A percentile compares a stretch with the other conserved stretches of the same genome.
These are phyloP conservation scores for Plebejus melissa DNA, from an alignment of 2,888 invertebrate species.

Conservation along the genomic window DNA sequence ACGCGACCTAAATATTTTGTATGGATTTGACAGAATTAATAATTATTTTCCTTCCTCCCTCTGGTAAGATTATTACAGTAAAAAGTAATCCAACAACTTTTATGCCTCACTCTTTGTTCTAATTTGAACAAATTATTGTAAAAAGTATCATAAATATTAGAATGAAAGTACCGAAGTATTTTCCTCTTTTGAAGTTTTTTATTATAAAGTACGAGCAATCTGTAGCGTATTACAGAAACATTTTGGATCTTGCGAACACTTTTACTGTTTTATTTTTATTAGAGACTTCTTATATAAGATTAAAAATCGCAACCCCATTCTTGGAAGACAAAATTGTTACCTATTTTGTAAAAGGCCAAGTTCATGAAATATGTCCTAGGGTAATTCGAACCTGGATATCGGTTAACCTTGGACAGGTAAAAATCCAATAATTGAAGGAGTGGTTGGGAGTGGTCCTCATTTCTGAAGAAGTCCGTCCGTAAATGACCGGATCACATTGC, in stretches of 20 bases:
- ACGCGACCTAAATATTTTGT: too few relatives aligned
- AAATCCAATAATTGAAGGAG: background rate
- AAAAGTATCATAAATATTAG: constrained; percentile 12
- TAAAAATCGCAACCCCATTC: too few relatives aligned
- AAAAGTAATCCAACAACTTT: constrained; percentile 12
- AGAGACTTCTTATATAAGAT: background rate
- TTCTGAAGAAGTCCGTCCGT: background rate
- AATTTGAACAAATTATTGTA: constrained; percentile 3
- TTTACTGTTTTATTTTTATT: background rate
- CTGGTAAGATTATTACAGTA: background rate
- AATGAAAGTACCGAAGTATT: constrained; percentile 4
- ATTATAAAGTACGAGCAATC: constrained; percentile 11
- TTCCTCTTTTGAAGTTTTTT: constrained; percentile 13
- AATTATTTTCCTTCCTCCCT: background rate
- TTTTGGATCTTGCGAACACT: background rate
- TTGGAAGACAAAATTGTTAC: too few relatives aligned
- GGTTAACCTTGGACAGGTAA: background rate
- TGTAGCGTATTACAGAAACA: constrained; percentile 1
- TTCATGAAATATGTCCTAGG: too few relatives aligned
- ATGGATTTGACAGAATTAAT: background rate
- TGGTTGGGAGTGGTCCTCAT: background rate
- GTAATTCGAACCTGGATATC: background rate
- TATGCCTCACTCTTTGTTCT: constrained; percentile 5
- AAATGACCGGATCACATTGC: background rate
- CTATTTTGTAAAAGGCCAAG: background rate